Base-by-base conservation (phyloP, 2,888 invertebrate genomes). In the Muscina levida region DNA sequence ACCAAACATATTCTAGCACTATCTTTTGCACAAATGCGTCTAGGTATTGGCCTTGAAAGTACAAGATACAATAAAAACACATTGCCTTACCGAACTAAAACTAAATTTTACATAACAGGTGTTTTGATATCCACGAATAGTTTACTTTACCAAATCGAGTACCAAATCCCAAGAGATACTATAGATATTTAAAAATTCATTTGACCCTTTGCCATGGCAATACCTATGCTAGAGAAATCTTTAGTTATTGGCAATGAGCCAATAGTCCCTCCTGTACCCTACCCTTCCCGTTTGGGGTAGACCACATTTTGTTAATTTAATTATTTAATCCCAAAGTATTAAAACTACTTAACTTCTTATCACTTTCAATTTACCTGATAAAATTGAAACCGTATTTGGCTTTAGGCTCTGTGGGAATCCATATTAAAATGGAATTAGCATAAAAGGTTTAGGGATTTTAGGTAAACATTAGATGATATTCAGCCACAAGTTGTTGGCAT, bases 311-410 rank as follows among this genome's bases (percentile, higher is more conserved):
- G 19, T 6, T 8, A 48, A 48, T 48, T 48, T 57, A 57, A 57
- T 57, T 57, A 57, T 31, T 57, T 57, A 31, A 57, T 57, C 48
- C n/a, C 19, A 1, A 48, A 19, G 48, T 19, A 48, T 48, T 19
- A 48, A 48, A 48, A 48, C 19, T 48, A 48, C 22, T 48, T 48
- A 48, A 48, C 3, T 48, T 48, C 48, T 48, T 48, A 48, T 19
- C 48, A 15, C 10, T 19, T 48, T 4, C n/a, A 44, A 11, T 10
- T 44, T 2, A 8, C n/a, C 44, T 44, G 13, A 44, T 2, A n/a
- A 44, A 44, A 6, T n/a, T 11, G 44, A 44, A 8, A 44, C 44
- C 13, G n/a, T 44, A 11, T 5, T 10, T 19, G 2, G 26, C 15
- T 56, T 11, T 56, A 8, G 56, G 56, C 56, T 26, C 26, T 56